Base-by-base conservation (phyloP, 2,888 invertebrate species). In the Stramonita haemastoma region DNA sequence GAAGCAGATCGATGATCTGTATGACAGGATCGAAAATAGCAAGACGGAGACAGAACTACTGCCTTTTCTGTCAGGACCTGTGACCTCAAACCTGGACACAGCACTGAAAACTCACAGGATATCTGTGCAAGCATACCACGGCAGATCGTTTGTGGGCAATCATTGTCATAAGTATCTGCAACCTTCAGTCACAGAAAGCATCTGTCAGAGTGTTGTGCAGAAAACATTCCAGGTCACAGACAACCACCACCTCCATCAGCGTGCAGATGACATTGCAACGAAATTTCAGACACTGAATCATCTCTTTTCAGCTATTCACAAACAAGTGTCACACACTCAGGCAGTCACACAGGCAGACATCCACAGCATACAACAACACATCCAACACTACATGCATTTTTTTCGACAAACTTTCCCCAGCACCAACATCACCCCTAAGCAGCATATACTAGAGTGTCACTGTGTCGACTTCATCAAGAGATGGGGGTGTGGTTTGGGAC, bases 131-230 rank as follows among this genome's bases (percentile, higher is more conserved):
- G 86, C 86, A 1, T 86, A 86, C 29, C 86, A 86, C 15, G 57
- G 86, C 22, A 19, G 86, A 56, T 86, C 86, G 11, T 86, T 86
- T 57, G 86, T 86, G 19, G 86, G 60, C n/a, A 86, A 56, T n/a
- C 60, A 60, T 57, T 57, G 57, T 26, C 86, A 86, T 29, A 56
- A 57, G 86, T 86, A 57, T 57, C 56, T 86, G 8, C 56, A 86
- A n/a, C 22, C 57, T 32, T 56, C 1, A 13, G 77, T 77, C 26
- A n/a, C 29, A 22, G 26, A 13, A 13, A 29, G n/a, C 29, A 77
- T 77, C n/a, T 77, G 77, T 29, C 77, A 77, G 77, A 46, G 46
- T 77, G 77, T 77, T 13, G 77, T 77, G 26, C 13, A 77, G n/a
- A 77, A 29, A 77, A 29, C 77, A 29, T 22, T 29, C n/a, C 29